phyloP scores from a whole-genome alignment of 2,113 vertebrate genomes.

The Dascyllus trimaculatus region DNA sequence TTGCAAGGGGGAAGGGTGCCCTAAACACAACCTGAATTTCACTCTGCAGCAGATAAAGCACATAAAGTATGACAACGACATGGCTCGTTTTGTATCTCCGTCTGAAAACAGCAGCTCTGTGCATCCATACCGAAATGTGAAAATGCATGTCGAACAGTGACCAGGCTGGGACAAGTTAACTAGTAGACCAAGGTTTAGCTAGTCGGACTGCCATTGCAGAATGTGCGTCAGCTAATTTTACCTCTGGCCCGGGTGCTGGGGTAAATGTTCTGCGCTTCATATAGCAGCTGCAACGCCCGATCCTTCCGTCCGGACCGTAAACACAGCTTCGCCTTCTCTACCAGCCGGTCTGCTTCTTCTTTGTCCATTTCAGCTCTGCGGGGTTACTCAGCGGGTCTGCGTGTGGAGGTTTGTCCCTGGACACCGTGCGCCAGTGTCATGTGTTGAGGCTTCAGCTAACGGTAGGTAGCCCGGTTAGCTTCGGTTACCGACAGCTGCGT shows the following conservation, averaged over 20 bases:
- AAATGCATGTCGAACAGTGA: not conserved
- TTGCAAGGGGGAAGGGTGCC: conserved; percentile 23
- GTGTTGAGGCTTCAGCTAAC: conserved; percentile 43
- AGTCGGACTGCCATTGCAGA: conserved; percentile 42
- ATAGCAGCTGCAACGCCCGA: conserved; percentile 83
- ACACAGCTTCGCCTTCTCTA: conserved; percentile 87
- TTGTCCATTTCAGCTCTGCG: conserved; percentile 75
- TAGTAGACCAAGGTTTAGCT: conserved; percentile 18
- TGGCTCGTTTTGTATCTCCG: not conserved
- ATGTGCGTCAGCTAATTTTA: conserved; percentile 77
- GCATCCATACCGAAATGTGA: not conserved
- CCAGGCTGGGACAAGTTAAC: not conserved
- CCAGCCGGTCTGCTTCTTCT: conserved; percentile 83
- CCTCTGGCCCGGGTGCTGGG: conserved; percentile 87
- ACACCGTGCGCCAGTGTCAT: conserved; percentile 45
- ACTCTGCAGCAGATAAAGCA: not conserved
- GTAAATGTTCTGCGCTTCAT: conserved; percentile 84
- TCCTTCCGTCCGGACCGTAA: conserved; percentile 84
- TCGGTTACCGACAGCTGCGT: conserved; percentile 65
- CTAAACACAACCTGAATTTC: not conserved
- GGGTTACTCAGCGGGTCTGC: not conserved
- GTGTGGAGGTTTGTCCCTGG: conserved; percentile 12
- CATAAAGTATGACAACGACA: not conserved
- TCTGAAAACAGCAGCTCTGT: conserved; percentile 11
- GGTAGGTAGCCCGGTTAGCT: conserved; percentile 53